Base-by-base conservation (phyloP, 2,113 vertebrate species). In the Corynorhinus townsendii region DNA sequence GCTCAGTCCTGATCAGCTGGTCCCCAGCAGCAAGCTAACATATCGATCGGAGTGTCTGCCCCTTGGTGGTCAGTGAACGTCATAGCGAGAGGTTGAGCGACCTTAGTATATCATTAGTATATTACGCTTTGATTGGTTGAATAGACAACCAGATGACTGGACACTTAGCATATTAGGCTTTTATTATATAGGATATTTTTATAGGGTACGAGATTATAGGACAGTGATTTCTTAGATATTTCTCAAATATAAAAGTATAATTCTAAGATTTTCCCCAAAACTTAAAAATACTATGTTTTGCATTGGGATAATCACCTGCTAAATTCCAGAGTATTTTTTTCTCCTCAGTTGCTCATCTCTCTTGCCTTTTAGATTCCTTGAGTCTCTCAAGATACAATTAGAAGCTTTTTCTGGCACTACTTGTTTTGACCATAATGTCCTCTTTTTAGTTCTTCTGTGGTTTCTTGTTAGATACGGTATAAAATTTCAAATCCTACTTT, bases 201-300 rank as follows among this genome's bases (percentile, higher is more conserved):
- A 28, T 83, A 68, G 54, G 26, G 7, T 91, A 86, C 45, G 38
- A 49, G 22, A 91, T 71, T 45, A 91, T 45, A 91, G 62, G 54
- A 89, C 54, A 88, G 80, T 91, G 68, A 88, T 86, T 94, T 93
- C 71, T 92, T 72, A 77, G 43, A 11, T 95, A 33, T 28, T 88
- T 94, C 91, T 86, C 52, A 86, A 77, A 49, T 85, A 84, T 45
- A 59, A 72, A 91, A 89, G 33, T 69, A 0, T 80, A 81, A 86
- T 90, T 79, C 40, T 82, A 2, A 71, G 26, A 40, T 91, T 79
- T 90, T 86, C 7, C 3, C 10, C 40, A 43, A 89, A 83, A 75
- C 54, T 33, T 56, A 66, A 73, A 77, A 85, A 45, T 80, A n/a
- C 4, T 54, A 7, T 62, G 73, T 79, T 86, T 95, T 90, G 1